Evolutionary conservation across 2,888 invertebrate genomes (phyloP).

Genomic region (Lobophora halterata): DNA sequence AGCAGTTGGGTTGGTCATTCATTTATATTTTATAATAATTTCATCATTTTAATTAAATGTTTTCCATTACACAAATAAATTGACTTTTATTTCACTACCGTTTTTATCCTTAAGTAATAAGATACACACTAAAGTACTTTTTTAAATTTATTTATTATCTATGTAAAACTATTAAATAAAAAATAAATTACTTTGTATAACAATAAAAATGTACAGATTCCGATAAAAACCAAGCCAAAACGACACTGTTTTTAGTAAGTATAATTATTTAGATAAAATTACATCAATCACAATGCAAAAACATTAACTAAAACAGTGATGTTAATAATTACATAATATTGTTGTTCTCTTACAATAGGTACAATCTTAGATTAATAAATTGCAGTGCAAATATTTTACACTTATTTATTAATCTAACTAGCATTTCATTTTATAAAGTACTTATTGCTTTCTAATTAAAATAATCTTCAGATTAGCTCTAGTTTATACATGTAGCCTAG

Average conservation of each 20-base stretch:
- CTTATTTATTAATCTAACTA: slow-evolving; percentile 11
- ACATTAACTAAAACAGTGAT: slow-evolving; percentile 17
- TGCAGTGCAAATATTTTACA: slow-evolving; percentile 16
- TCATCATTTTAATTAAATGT: slow-evolving; percentile 28
- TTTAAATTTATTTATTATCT: slow-evolving; percentile 55
- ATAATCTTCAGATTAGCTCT: slow-evolving; percentile 34
- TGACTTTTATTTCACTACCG: slow-evolving; percentile 14
- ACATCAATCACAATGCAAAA: slow-evolving; percentile 29
- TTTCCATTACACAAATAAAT: slow-evolving; percentile 23
- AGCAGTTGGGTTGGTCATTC: slow-evolving; percentile 20
- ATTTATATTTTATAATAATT: slow-evolving; percentile 18
- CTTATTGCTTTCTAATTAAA: slow-evolving; percentile 9
- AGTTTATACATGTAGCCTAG: slow-evolving; percentile 50
- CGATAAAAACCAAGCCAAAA: slow-evolving; percentile 46
- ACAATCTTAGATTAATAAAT: slow-evolving; percentile 17
- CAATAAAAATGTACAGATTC: slow-evolving; percentile 56
- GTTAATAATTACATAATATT: slow-evolving; percentile 16
- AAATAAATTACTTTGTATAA: slow-evolving; percentile 57
- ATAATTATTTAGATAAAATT: slow-evolving; percentile 14
- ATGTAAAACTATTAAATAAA: slow-evolving; percentile 63
- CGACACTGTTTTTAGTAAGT: slow-evolving; percentile 34
- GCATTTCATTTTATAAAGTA: slow-evolving; percentile 19
- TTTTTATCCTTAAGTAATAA: slow-evolving; percentile 1
- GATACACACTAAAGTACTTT: slow-evolving; percentile 15
- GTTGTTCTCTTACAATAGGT: slow-evolving; percentile 17